A percentile compares a stretch with the other conserved stretches of the same genome.
Conservation (phyloP, 2,797 vertebrate genomes). For the Triplophysa yarkandensis region DNA sequence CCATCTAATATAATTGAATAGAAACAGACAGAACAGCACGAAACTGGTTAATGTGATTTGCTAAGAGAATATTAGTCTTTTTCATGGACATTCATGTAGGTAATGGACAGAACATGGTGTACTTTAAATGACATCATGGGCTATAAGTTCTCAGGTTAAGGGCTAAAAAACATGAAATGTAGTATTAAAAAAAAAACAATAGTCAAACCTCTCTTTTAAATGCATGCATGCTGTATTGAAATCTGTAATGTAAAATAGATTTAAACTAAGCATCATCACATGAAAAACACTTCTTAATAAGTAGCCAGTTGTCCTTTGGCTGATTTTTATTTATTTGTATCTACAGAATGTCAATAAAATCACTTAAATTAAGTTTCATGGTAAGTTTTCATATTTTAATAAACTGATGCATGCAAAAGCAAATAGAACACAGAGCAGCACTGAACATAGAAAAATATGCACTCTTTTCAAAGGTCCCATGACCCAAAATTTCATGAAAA, state of each 20-base stretch:
- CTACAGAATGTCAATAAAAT: no score
- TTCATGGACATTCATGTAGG: neutral
- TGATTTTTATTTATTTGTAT: neutral
- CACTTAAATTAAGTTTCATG: no score
- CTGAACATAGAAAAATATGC: no score
- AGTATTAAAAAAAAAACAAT: neutral
- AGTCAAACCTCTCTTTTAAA: no score
- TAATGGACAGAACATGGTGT: neutral
- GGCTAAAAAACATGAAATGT: neutral
- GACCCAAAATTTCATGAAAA: neutral
- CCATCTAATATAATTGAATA: no score
- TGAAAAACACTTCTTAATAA: constrained; percentile 7
- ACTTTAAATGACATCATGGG: neutral
- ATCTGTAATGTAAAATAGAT: neutral
- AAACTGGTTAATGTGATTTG: neutral
- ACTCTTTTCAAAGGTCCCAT: constrained; percentile 17
- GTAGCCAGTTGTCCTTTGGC: neutral
- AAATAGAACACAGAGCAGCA: no score
- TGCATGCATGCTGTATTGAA: no score
- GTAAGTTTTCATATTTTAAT: no score
- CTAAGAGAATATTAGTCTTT: neutral
- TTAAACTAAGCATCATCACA: neutral
- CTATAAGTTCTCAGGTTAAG: neutral
- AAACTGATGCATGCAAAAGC: no score
- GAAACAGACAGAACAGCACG: neutral